phyloP scores from a whole-genome alignment of 92 coral and sea anemone genomes.

The Diadumene lineata region DNA sequence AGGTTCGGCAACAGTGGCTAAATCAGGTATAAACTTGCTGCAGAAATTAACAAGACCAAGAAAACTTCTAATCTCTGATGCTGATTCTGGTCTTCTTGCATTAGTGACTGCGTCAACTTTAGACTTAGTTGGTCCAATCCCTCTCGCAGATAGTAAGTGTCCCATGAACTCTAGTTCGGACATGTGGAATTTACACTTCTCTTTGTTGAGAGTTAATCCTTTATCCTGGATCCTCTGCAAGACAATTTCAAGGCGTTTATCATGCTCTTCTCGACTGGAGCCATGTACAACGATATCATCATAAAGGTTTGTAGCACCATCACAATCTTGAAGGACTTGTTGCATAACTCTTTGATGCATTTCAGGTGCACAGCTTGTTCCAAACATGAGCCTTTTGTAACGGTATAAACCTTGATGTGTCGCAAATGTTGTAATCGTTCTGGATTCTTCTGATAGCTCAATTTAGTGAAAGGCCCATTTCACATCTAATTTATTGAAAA shows the following conservation, averaged over 20 bases:
- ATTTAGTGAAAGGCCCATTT: conserved; percentile 18
- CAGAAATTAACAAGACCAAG: conserved; percentile 57
- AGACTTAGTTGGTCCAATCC: conserved; percentile 56
- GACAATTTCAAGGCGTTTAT: conserved; percentile 40
- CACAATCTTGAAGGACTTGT: conserved; percentile 51
- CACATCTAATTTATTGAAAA: conserved; percentile 13
- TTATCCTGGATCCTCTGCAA: conserved; percentile 40
- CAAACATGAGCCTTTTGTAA: conserved; percentile 59
- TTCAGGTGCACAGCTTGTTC: conserved; percentile 44
- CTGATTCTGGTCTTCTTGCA: conserved; percentile 56
- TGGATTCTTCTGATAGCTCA: conserved; percentile 29
- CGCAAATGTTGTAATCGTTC: conserved; percentile 41
- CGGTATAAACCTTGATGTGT: conserved; percentile 36
- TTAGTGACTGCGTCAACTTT: conserved; percentile 57
- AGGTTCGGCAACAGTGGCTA: conserved; percentile 48
- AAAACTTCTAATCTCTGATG: conserved; percentile 60
- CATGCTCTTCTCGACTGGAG: conserved; percentile 52
- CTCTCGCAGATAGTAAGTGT: conserved; percentile 41
- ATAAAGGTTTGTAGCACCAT: conserved; percentile 43
- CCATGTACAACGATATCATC: conserved; percentile 69
- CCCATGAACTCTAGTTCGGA: conserved; percentile 56
- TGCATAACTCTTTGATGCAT: conserved; percentile 56
- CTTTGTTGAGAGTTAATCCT: conserved; percentile 47
- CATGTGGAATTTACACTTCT: conserved; percentile 59
- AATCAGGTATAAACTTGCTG: conserved; percentile 47